Base-by-base conservation (phyloP, 2,888 invertebrate species). In the Polyploca ridens region DNA sequence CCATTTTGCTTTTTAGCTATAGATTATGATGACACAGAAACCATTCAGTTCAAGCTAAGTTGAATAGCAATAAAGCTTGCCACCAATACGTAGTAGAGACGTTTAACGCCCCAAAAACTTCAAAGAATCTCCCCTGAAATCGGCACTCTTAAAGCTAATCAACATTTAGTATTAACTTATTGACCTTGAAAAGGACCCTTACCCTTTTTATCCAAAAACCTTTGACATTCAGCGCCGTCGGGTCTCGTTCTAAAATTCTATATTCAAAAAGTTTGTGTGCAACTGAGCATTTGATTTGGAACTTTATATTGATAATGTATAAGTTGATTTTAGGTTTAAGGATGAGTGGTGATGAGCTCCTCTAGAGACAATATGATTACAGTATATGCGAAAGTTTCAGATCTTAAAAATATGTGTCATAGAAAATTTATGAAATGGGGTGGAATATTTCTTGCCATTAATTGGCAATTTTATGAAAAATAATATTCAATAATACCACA, bases 311-410 rank as follows among this genome's bases (percentile, higher is more conserved):
- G 0, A 10, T 0, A 0, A 0, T 0, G 0, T n/a, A 64, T 66
- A n/a, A 27, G 61, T 62, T 5, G 1, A n/a, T 11, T 66, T 79
- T 80, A 77, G 14, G 35, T 5, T 11, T 35, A 8, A 8, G 89
- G 90, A 88, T 88, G 89, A 90, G 90, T 88, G 72, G 87, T 83
- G 90, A 89, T n/a, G n/a, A n/a, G 88, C 89, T 88, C 86, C 78
- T 84, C 88, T 91, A 87, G 88, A 91, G 91, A 91, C 89, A 88
- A 90, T 89, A 89, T 88, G 88, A 91, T 91, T 89, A 69, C 71
- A 90, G 91, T 88, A 88, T 79, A 86, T 69, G 76, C 0, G 4
- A 62, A 66, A 64, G 63, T 67, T 64, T 70, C 16, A 41, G 41
- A 41, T 41, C 6, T 13, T 41, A 41, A 41, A 5, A 38, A 1